Conservation (phyloP, 2,113 vertebrate species). For the Aptenodytes patagonicus region DNA sequence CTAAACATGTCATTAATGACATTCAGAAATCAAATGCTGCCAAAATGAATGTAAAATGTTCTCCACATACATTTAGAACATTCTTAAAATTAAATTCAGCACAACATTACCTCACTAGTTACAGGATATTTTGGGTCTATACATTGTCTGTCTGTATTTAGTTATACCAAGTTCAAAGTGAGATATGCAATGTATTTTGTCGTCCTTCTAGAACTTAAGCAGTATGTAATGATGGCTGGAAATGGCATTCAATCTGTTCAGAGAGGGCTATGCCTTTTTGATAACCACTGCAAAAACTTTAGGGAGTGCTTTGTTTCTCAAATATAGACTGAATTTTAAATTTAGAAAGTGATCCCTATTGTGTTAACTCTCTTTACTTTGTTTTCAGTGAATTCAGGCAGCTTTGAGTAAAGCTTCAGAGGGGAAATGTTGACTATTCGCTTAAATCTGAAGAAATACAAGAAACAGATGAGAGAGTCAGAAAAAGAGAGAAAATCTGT, state of each 20-base stretch:
- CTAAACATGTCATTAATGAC: neutral
- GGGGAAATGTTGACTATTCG: neutral
- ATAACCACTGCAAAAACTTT: neutral
- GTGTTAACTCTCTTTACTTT: neutral
- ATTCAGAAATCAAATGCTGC: neutral
- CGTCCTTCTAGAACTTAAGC: neutral
- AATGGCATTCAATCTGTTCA: neutral
- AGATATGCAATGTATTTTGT: neutral
- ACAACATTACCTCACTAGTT: neutral
- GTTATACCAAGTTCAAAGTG: neutral
- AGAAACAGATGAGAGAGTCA: neutral
- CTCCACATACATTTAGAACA: neutral
- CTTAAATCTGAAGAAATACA: neutral
- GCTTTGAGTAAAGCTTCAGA: neutral
- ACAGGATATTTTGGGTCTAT: neutral
- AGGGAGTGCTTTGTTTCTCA: neutral
- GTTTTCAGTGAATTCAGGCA: neutral
- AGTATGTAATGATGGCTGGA: neutral
- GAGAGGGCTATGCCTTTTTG: neutral
- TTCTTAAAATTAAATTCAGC: neutral
- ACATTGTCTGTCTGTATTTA: neutral
- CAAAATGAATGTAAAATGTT: neutral
- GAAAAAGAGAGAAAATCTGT: neutral
- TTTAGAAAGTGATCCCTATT: neutral
- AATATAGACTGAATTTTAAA: neutral